phyloP scores from a whole-genome alignment of 2,888 invertebrate species.

The Gymnoscelis rufifasciata region DNA sequence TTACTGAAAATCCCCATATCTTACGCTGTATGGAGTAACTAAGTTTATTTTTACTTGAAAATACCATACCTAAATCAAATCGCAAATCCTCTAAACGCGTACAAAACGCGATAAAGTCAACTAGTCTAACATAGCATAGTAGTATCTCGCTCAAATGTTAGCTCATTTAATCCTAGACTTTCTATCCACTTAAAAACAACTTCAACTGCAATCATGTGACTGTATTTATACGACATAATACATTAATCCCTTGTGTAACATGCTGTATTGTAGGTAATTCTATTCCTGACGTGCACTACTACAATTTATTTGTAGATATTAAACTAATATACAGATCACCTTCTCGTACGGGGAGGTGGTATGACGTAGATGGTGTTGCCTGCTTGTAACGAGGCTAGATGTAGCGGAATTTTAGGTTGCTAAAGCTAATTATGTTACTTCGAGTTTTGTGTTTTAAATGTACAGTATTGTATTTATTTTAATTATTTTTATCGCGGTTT shows the following conservation, averaged over 20 bases:
- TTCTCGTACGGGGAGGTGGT: conserved; percentile 2
- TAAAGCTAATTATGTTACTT: not conserved
- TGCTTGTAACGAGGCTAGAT: not conserved
- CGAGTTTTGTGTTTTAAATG: not conserved
- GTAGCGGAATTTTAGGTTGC: not conserved
- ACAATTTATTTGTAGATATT: too few species aligned
- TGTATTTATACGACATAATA: too few species aligned
- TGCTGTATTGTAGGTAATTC: not conserved
- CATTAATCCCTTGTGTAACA: not conserved
- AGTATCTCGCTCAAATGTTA: not conserved
- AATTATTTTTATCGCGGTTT: not conserved
- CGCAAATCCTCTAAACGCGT: too few species aligned
- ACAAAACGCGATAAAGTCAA: too few species aligned
- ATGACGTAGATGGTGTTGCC: conserved; percentile 15
- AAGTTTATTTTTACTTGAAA: too few species aligned
- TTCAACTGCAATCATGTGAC: not conserved
- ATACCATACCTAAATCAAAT: too few species aligned
- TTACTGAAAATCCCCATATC: too few species aligned
- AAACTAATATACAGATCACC: conserved; percentile 12
- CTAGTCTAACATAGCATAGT: too few species aligned
- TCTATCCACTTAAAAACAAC: not conserved
- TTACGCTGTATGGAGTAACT: too few species aligned
- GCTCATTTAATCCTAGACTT: not conserved
- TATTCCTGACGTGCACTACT: conserved; percentile 13
- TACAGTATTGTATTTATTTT: not conserved